Percentiles rank a stretch among this genome's conserved stretches.
phyloP scores from a whole-genome alignment of 2,888 invertebrate species.

The Cartodere bifasciata region DNA sequence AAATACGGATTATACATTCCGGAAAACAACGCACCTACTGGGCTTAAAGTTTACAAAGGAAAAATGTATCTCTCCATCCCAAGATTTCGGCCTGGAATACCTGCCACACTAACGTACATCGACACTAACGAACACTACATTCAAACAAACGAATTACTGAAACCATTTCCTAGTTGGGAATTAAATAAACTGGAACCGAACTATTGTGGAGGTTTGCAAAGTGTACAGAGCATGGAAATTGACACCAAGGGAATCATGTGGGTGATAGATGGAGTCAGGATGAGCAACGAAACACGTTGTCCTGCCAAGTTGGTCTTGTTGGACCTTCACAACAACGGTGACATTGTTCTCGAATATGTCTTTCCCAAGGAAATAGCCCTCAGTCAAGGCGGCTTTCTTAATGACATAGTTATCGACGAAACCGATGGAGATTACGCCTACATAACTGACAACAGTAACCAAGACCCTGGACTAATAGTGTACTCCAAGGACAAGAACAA shows the following conservation, averaged over 20 bases:
- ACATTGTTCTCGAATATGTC: slow-evolving; percentile 41
- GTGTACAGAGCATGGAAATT: slow-evolving; percentile 61
- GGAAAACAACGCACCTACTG: slow-evolving; percentile 53
- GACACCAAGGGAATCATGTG: slow-evolving; percentile 59
- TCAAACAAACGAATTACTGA: slow-evolving; percentile 41
- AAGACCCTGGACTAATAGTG: slow-evolving; percentile 59
- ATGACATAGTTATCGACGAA: slow-evolving; percentile 59
- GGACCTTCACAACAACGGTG: slow-evolving; percentile 46
- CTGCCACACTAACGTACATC: slow-evolving; percentile 51
- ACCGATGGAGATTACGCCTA: slow-evolving; percentile 55
- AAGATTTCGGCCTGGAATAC: slow-evolving; percentile 52
- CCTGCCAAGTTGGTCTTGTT: slow-evolving; percentile 54
- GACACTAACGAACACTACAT: slow-evolving; percentile 30
- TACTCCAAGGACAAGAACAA: slow-evolving; percentile 49
- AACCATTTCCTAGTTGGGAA: slow-evolving; percentile 58
- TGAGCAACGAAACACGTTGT: slow-evolving; percentile 46
- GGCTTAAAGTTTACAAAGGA: slow-evolving; percentile 54
- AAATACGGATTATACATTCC: slow-evolving; percentile 47
- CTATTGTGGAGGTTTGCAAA: slow-evolving; percentile 51
- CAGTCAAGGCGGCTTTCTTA: slow-evolving; percentile 45
- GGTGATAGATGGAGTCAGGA: slow-evolving; percentile 53
- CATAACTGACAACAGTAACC: slow-evolving; percentile 53
- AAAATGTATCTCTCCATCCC: slow-evolving; percentile 55
- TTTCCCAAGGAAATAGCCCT: slow-evolving; percentile 47
- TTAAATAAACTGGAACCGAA: slow-evolving; percentile 50